Percentiles rank a stretch among this genome's conserved stretches.
These are phyloP conservation scores for Patella depressa DNA, from an alignment of 2,888 invertebrate genomes.

Conservation along the genomic window DNA sequence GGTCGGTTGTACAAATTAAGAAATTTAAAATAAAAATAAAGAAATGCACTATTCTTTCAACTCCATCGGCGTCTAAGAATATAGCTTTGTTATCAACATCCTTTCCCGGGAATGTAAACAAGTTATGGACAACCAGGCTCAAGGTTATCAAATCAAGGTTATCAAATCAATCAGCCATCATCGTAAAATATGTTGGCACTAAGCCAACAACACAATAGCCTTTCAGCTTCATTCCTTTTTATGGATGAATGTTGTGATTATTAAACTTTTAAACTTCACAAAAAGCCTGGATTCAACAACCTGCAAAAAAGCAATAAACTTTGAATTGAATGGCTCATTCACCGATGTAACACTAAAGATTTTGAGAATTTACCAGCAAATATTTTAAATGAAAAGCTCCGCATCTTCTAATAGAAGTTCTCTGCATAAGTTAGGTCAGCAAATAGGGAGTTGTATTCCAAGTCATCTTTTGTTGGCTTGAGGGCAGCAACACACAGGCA, in stretches of 20 bases:
- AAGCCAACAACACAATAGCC: no score
- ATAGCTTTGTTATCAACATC: no score
- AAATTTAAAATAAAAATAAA: not conserved
- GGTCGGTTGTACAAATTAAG: not conserved
- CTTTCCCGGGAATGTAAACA: no score
- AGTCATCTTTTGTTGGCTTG: constrained; percentile 5
- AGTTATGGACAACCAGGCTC: no score
- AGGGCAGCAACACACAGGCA: constrained; percentile 14
- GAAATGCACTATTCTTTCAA: not conserved
- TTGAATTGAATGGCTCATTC: not conserved
- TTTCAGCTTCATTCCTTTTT: no score
- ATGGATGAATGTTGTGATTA: no score
- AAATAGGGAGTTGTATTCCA: not conserved
- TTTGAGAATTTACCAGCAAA: not conserved
- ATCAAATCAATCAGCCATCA: no score
- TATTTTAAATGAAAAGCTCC: not conserved
- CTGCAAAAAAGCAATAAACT: no score
- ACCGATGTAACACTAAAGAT: not conserved
- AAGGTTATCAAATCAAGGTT: no score
- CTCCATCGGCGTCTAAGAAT: not conserved
- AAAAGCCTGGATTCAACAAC: no score
- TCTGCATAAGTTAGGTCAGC: not conserved
- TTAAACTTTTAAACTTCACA: no score
- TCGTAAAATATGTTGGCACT: no score
- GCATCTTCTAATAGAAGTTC: not conserved